Evolutionary conservation across 35 echinoderm and acorn worm species (phyloP).

Genomic region (Apostichopus japonicus): DNA sequence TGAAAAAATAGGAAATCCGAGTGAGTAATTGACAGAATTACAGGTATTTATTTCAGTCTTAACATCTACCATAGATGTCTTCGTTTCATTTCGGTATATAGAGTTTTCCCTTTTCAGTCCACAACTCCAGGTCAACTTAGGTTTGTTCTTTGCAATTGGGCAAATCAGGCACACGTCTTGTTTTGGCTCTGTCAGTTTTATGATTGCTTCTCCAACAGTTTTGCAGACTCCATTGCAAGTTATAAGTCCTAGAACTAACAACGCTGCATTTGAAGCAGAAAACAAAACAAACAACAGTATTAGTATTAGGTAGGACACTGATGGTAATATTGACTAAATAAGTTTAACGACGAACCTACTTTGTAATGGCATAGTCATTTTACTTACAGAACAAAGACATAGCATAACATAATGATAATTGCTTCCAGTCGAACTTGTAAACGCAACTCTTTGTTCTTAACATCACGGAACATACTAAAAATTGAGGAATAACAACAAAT

Average conservation of each 20-base stretch:
- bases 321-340: no score
- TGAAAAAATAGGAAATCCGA: not conserved
- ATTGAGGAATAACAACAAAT: no score
- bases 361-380: no score
- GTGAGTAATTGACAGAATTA: not conserved
- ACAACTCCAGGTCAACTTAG: not conserved
- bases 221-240: not conserved
- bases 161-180: not conserved
- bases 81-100: not conserved
- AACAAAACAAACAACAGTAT: not conserved
- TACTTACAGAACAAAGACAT: no score
- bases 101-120: not conserved
- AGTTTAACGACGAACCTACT: no score
- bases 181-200: not conserved
- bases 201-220: not conserved
- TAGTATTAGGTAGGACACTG: no score
- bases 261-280: not conserved
- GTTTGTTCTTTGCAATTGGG: not conserved
- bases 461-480: no score
- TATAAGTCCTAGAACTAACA: not conserved
- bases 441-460: no score
- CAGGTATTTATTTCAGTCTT: not conserved
- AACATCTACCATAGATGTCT: not conserved
- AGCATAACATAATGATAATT: no score
- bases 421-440: no score